Evolutionary conservation across 2,113 vertebrate species (phyloP).

Genomic region (Azemiops feae): DNA sequence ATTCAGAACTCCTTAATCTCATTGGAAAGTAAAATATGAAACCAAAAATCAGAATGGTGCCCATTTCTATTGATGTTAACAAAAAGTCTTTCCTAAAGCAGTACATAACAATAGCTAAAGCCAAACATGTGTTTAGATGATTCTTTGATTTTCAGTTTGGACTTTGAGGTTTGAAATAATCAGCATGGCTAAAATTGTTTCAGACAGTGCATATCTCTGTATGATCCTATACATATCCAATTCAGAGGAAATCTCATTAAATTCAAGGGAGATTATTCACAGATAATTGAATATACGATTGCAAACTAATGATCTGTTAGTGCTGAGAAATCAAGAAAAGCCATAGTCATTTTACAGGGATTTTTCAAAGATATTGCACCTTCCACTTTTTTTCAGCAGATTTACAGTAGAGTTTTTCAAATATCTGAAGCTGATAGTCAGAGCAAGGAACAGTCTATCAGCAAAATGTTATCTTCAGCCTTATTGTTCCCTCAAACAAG

Average conservation of each 20-base stretch:
- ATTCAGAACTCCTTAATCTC: background rate
- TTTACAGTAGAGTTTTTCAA: background rate
- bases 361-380: background rate
- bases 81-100: background rate
- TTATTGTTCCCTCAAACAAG: background rate
- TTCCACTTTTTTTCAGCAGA: background rate
- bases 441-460: background rate
- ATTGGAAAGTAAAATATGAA: background rate
- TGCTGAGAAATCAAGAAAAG: background rate
- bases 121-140: background rate
- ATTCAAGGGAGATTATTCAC: background rate
- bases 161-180: background rate
- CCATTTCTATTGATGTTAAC: background rate
- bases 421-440: background rate
- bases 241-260: background rate
- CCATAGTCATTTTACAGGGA: background rate
- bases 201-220: background rate
- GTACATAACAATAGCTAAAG: background rate
- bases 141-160: background rate
- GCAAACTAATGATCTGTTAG: background rate
- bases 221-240: background rate
- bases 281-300: background rate
- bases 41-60: background rate
- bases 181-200: background rate
- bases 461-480: slow-evolving; percentile 4